Percentiles rank a stretch among this genome's conserved stretches.
Evolutionary conservation across 2,888 invertebrate genomes (phyloP).

Genomic region (Globia sparganii): DNA sequence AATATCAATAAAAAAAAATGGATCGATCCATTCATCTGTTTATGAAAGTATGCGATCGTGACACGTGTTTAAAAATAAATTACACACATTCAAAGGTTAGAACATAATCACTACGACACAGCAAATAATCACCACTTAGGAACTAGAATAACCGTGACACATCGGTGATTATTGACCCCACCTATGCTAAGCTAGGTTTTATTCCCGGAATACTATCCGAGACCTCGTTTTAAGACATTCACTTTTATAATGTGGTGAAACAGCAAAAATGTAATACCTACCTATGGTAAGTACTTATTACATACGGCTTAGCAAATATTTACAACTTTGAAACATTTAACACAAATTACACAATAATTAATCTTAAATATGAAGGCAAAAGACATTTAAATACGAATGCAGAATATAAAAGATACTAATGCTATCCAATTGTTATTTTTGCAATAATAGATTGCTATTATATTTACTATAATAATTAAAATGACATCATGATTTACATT

Average conservation of each 20-base stretch:
- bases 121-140: conserved; percentile 48
- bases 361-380: background rate
- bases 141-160: conserved; percentile 49
- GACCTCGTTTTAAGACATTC: conserved; percentile 54
- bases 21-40: background rate
- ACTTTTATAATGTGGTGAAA: conserved; percentile 49
- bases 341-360: background rate
- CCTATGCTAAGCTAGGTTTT: conserved; percentile 43
- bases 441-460: no score
- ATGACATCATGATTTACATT: background rate
- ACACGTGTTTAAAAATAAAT: conserved; percentile 17
- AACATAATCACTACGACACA: conserved; percentile 45
- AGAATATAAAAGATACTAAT: background rate
- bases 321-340: background rate
- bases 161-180: conserved; percentile 58
- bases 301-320: background rate
- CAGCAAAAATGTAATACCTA: conserved; percentile 36
- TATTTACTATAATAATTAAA: background rate
- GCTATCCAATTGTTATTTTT: background rate
- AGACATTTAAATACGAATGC: background rate
- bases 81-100: conserved; percentile 14
- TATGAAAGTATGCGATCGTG: background rate
- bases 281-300: background rate
- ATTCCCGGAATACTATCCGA: conserved; percentile 37
- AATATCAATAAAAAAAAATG: background rate